Percentiles rank a stretch among this genome's conserved stretches.
phyloP scores from a whole-genome alignment of 2,113 vertebrate genomes.

The Mesoclemmys tuberculata region DNA sequence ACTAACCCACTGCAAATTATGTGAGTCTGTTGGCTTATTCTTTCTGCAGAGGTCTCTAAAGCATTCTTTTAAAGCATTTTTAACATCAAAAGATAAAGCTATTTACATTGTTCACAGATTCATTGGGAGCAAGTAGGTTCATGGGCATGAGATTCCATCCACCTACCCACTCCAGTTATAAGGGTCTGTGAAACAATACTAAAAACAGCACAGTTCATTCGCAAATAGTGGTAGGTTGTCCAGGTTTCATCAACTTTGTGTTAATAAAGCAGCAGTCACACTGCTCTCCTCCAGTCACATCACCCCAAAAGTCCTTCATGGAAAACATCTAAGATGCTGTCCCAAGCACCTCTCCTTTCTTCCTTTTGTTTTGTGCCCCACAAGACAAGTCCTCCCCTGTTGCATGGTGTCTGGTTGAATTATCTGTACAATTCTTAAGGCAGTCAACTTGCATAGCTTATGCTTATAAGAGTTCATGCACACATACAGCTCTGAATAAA shows the following conservation, averaged over 20 bases:
- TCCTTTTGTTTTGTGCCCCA: background rate
- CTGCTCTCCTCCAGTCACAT: background rate
- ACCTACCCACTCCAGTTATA: background rate
- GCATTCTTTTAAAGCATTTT: slow-evolving; percentile 36
- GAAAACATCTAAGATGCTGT: background rate
- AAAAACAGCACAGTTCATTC: background rate
- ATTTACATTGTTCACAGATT: background rate
- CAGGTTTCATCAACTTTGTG: background rate
- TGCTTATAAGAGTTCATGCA: too few relatives aligned
- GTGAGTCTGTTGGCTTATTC: background rate
- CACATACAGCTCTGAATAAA: background rate
- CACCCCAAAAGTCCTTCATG: background rate
- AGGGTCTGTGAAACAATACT: background rate
- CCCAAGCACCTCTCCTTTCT: background rate
- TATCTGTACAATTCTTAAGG: background rate
- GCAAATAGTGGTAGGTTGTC: background rate
- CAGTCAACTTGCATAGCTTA: accelerated
- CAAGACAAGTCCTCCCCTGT: background rate
- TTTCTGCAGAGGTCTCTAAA: slow-evolving; percentile 36
- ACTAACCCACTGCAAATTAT: slow-evolving; percentile 9
- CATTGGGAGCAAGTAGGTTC: background rate
- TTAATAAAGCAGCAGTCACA: background rate
- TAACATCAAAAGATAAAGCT: slow-evolving; percentile 10
- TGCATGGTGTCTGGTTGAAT: background rate
- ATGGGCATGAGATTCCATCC: background rate